Percentiles rank a stretch among this genome's conserved stretches.
Conservation (phyloP, 2,888 invertebrate species). For the Parascotia fuliginaria region DNA sequence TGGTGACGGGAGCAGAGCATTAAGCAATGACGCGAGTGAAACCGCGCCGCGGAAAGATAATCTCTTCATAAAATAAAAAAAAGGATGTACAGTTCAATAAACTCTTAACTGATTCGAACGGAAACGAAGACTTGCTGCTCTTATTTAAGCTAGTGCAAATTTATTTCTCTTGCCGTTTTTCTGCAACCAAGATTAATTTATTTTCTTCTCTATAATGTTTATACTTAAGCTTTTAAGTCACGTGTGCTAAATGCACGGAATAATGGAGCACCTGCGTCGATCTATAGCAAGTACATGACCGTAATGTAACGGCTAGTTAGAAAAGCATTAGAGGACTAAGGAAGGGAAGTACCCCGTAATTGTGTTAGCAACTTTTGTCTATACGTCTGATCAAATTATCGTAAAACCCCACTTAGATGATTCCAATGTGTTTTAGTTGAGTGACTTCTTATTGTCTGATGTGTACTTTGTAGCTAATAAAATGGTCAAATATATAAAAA, state of each 20-base stretch:
- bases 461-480: too few relatives aligned
- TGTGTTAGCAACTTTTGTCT: constrained; percentile 43
- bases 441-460: not conserved
- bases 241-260: constrained; percentile 60
- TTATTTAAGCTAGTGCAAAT: constrained; percentile 31
- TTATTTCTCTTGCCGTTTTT: constrained; percentile 23
- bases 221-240: constrained; percentile 60
- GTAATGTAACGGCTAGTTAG: constrained; percentile 58
- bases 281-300: constrained; percentile 69
- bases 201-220: constrained; percentile 25
- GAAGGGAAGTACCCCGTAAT: constrained; percentile 46
- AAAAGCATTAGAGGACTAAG: constrained; percentile 38
- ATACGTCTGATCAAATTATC: constrained; percentile 42
- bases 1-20: too few relatives aligned
- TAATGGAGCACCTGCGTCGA: constrained; percentile 68
- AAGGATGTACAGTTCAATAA: not conserved
- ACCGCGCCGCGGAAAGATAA: too few relatives aligned
- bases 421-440: constrained; percentile 13
- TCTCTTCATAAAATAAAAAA: constrained; percentile 8
- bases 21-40: too few relatives aligned
- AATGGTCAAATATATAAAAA: too few relatives aligned
- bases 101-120: not conserved
- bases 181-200: constrained; percentile 27
- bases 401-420: constrained; percentile 33
- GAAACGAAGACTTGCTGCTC: constrained; percentile 4